phyloP scores from a whole-genome alignment of 2,113 vertebrate genomes.

The Oostethus manadensis region DNA sequence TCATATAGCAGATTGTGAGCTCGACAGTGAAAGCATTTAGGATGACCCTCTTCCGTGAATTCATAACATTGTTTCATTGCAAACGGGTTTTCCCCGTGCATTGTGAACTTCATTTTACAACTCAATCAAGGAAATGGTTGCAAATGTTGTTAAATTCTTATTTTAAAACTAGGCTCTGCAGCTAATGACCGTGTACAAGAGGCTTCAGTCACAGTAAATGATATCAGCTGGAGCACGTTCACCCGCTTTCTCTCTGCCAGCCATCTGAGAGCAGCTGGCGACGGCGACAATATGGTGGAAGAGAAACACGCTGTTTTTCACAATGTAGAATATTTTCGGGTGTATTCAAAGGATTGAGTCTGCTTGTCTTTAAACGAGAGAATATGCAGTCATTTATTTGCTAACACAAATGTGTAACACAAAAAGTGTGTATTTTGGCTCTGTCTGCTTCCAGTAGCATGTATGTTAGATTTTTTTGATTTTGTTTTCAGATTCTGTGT shows the following conservation, averaged over 20 bases:
- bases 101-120: neutral
- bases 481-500: no score
- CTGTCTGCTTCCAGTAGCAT: no score
- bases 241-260: neutral
- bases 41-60: no score
- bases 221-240: neutral
- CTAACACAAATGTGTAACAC: neutral
- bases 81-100: neutral
- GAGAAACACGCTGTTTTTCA: neutral
- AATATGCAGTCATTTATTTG: neutral
- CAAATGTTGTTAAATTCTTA: neutral
- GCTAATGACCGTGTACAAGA: conserved; percentile 2
- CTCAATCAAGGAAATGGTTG: neutral
- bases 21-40: no score
- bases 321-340: neutral
- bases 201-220: conserved; percentile 7
- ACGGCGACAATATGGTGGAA: neutral
- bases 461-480: no score
- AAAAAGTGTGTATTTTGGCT: no score
- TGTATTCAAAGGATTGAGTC: neutral
- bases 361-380: neutral
- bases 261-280: neutral
- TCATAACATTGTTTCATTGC: no score
- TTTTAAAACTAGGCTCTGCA: neutral
- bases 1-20: no score